These are phyloP conservation scores for Clusia tigrina DNA, from an alignment of 2,888 invertebrate species.

Conservation along the genomic window DNA sequence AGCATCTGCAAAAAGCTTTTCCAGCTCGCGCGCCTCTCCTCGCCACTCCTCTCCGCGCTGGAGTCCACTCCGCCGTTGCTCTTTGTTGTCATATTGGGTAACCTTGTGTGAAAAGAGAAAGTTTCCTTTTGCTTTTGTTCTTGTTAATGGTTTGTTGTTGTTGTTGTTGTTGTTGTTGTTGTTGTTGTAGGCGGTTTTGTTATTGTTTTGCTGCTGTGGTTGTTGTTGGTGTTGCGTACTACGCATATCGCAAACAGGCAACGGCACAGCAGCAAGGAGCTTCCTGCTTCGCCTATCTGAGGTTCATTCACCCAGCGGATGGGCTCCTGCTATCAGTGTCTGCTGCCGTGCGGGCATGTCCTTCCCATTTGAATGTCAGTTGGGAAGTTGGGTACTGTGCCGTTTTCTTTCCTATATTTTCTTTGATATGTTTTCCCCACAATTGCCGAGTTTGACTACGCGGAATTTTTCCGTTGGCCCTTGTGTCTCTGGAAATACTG, in stretches of 20 bases:
- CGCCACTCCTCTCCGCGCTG: neutral
- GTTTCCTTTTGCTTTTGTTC: too few species aligned
- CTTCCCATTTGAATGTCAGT: slow-evolving; percentile 32
- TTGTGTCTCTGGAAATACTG: neutral
- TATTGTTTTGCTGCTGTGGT: too few species aligned
- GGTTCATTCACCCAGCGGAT: slow-evolving; percentile 26
- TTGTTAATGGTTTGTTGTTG: too few species aligned
- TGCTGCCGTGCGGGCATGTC: slow-evolving; percentile 1
- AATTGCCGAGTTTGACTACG: neutral
- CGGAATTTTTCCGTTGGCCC: neutral
- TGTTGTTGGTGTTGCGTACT: too few species aligned
- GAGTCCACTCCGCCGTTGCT: too few species aligned
- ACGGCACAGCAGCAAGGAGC: neutral
- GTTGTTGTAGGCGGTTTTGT: too few species aligned
- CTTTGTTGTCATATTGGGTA: too few species aligned
- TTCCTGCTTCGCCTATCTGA: neutral
- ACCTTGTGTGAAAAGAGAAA: slow-evolving; percentile 8
- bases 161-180: too few species aligned
- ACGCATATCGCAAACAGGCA: neutral
- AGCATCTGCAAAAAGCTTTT: neutral
- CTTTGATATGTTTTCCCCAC: too few species aligned
- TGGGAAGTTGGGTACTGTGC: slow-evolving; percentile 31
- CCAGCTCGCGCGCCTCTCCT: neutral
- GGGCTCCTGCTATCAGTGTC: slow-evolving; percentile 16
- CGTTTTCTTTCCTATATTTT: slow-evolving; percentile 11